Percentiles rank a stretch among this genome's conserved stretches.
phyloP scores from a whole-genome alignment of 2,888 invertebrate species.

The Polymixis flavicincta region DNA sequence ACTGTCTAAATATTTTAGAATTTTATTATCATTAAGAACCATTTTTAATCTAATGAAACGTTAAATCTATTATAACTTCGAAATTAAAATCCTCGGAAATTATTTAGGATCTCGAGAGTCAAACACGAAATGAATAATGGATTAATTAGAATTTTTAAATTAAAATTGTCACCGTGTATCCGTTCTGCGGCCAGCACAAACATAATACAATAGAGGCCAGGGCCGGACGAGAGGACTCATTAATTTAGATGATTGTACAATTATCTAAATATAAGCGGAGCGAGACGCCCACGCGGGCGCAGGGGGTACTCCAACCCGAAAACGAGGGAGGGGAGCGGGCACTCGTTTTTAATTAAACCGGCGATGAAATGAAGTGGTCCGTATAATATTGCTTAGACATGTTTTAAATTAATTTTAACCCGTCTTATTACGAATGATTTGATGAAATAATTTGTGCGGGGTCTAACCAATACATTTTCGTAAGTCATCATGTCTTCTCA shows the following conservation, averaged over 20 bases:
- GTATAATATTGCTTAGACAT: constrained; percentile 90
- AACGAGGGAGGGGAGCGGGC: constrained; percentile 88
- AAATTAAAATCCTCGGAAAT: constrained; percentile 68
- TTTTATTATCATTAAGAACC: constrained; percentile 46
- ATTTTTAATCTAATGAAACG: constrained; percentile 52
- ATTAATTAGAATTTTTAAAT: constrained; percentile 81
- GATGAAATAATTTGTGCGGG: constrained; percentile 72
- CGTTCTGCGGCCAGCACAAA: constrained; percentile 81
- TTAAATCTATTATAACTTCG: constrained; percentile 56
- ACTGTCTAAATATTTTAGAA: constrained; percentile 48
- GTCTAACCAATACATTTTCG: constrained; percentile 38
- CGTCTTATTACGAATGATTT: constrained; percentile 83
- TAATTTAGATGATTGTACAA: constrained; percentile 91
- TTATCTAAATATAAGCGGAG: constrained; percentile 91
- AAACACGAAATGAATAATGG: constrained; percentile 73
- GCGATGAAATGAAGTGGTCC: constrained; percentile 91
- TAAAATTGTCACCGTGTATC: constrained; percentile 85
- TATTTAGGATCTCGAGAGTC: constrained; percentile 68
- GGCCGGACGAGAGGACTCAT: constrained; percentile 90
- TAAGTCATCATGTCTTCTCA: constrained; percentile 37
- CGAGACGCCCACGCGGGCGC: constrained; percentile 87
- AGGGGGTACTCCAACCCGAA: constrained; percentile 88
- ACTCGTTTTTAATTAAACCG: constrained; percentile 91
- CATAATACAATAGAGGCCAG: constrained; percentile 88
- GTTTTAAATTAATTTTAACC: constrained; percentile 89